These are phyloP conservation scores for Crotalus horridus DNA, from an alignment of 2,113 vertebrate genomes.

Conservation along the genomic window DNA sequence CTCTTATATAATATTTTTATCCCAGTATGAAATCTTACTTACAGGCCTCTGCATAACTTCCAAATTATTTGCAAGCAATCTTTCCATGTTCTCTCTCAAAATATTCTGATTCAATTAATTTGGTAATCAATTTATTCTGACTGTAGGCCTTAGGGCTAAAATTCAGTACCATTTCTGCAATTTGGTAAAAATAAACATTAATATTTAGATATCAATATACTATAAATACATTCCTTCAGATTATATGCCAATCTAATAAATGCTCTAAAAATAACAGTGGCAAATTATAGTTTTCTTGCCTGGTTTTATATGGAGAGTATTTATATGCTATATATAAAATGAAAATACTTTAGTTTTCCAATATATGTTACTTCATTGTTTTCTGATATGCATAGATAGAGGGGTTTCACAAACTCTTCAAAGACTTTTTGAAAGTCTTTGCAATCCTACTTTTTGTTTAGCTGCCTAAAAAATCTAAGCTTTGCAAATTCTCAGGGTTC, in stretches of 20 bases:
- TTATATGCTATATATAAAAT: background rate
- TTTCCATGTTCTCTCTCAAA: background rate
- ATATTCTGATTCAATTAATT: background rate
- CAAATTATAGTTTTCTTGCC: background rate
- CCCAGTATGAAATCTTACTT: background rate
- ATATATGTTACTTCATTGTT: background rate
- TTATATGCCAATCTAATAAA: background rate
- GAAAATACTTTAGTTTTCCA: background rate
- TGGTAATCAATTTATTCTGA: background rate
- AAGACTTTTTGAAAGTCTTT: slow-evolving; percentile 5
- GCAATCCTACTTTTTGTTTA: slow-evolving; percentile 39
- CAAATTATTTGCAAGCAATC: background rate
- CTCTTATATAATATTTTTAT: background rate
- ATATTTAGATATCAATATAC: background rate
- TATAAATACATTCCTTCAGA: background rate
- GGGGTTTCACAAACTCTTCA: slow-evolving; percentile 7
- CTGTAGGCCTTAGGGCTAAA: background rate
- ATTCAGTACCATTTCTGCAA: background rate
- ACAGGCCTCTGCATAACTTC: background rate
- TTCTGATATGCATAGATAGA: background rate
- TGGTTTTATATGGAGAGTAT: background rate
- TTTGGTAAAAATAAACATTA: background rate
- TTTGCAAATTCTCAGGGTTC: slow-evolving; percentile 34
- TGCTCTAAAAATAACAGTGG: background rate
- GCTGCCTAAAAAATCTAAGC: slow-evolving; percentile 41